phyloP scores from a whole-genome alignment of 2,888 invertebrate species.

The Plebejus anna region DNA sequence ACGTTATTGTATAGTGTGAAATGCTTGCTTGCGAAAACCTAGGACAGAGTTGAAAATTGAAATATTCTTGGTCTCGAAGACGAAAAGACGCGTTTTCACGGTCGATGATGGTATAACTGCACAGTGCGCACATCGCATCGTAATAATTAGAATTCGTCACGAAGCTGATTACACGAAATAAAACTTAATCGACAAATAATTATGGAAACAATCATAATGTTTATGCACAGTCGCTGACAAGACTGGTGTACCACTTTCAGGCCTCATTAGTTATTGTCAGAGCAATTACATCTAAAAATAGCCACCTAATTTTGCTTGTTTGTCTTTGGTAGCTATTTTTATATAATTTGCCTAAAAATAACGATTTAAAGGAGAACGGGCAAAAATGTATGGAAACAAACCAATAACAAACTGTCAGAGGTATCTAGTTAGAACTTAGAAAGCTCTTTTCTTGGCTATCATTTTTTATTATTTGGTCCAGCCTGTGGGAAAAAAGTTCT shows the following conservation, averaged over 20 bases:
- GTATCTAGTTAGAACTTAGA: too few relatives aligned
- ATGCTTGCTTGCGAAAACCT: background rate
- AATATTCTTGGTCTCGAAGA: background rate
- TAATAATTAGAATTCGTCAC: conserved; percentile 4
- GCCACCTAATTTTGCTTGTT: background rate
- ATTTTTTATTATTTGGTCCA: too few relatives aligned
- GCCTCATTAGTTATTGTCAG: background rate
- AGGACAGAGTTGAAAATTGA: background rate
- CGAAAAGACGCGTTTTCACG: background rate
- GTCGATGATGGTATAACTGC: background rate
- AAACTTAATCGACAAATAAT: conserved; percentile 7
- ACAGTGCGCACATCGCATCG: background rate
- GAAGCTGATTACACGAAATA: conserved; percentile 7
- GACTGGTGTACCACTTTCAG: background rate
- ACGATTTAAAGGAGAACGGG: too few relatives aligned
- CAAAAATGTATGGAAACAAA: too few relatives aligned
- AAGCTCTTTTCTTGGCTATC: too few relatives aligned
- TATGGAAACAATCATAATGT: background rate
- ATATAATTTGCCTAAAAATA: background rate
- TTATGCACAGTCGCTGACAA: background rate
- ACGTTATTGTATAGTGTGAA: background rate
- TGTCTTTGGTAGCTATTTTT: background rate
- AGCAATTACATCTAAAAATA: background rate
- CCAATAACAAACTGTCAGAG: too few relatives aligned
- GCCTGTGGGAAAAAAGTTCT: too few relatives aligned